Percentiles rank a stretch among this genome's conserved stretches.
phyloP scores from a whole-genome alignment of 1,140 invertebrate genomes.

The Magallana ariakensis region DNA sequence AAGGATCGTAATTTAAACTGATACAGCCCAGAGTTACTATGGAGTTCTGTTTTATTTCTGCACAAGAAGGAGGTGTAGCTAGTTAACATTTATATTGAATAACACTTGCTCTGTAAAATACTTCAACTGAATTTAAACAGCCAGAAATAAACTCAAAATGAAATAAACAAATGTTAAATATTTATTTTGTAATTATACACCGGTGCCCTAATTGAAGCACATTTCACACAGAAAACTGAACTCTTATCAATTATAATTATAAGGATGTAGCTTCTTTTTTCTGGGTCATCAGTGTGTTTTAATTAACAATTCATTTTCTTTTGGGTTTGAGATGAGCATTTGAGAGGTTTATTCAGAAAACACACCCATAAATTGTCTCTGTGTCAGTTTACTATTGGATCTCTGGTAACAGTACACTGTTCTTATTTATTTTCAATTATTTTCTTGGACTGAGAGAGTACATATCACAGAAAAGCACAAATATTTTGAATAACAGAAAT shows the following conservation, averaged over 20 bases:
- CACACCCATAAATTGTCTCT: not conserved
- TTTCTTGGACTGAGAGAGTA: too few relatives aligned
- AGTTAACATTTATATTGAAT: too few relatives aligned
- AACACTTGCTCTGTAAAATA: too few relatives aligned
- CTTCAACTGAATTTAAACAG: too few relatives aligned
- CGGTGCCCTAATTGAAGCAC: not conserved
- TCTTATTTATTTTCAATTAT: constrained; percentile 22
- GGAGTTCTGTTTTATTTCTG: too few relatives aligned
- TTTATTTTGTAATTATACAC: constrained; percentile 15
- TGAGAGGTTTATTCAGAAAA: not conserved
- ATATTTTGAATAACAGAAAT: too few relatives aligned
- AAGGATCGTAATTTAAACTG: too few relatives aligned
- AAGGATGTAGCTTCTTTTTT: not conserved
- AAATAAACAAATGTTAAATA: not conserved
- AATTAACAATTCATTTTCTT: not conserved
- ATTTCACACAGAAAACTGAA: not conserved
- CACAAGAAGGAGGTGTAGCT: too few relatives aligned
- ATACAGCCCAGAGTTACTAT: too few relatives aligned
- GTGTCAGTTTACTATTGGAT: not conserved
- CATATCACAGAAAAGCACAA: too few relatives aligned
- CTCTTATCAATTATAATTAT: not conserved
- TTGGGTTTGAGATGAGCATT: not conserved
- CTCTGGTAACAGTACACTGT: not conserved
- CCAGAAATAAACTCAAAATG: not conserved
- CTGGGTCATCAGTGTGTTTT: not conserved